Conservation (phyloP, 1,140 invertebrate genomes). For the Gryon sp. region DNA sequence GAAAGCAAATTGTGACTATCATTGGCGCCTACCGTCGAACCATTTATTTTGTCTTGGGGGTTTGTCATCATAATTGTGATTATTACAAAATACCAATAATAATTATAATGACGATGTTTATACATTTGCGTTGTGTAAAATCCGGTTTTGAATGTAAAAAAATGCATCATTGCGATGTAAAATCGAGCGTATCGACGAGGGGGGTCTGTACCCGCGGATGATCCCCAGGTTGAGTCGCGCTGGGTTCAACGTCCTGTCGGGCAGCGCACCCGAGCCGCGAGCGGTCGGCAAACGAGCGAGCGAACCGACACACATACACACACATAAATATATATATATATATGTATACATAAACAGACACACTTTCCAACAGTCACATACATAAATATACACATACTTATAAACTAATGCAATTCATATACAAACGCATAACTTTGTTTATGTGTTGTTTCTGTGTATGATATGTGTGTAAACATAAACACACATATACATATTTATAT, state of each 20-base stretch:
- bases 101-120: slow-evolving; percentile 28
- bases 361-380: slow-evolving; percentile 14
- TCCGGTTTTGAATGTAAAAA: slow-evolving; percentile 44
- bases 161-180: slow-evolving; percentile 39
- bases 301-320: slow-evolving; percentile 44
- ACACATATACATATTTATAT: neutral
- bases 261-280: slow-evolving; percentile 76
- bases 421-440: neutral
- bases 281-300: slow-evolving; percentile 64
- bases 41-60: neutral
- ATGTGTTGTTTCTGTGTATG: neutral
- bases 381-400: neutral
- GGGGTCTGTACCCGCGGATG: slow-evolving; percentile 74
- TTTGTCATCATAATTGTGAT: slow-evolving; percentile 1
- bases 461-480: too few species aligned
- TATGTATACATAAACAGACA: slow-evolving; percentile 41
- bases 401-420: neutral
- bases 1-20: slow-evolving; percentile 20
- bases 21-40: neutral
- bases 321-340: slow-evolving; percentile 46
- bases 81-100: slow-evolving; percentile 43
- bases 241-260: slow-evolving; percentile 79
- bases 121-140: slow-evolving; percentile 36
- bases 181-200: slow-evolving; percentile 49
- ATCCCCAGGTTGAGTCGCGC: slow-evolving; percentile 79